Evolutionary conservation across 2,113 vertebrate species (phyloP).

Genomic region (Mirounga angustirostris): DNA sequence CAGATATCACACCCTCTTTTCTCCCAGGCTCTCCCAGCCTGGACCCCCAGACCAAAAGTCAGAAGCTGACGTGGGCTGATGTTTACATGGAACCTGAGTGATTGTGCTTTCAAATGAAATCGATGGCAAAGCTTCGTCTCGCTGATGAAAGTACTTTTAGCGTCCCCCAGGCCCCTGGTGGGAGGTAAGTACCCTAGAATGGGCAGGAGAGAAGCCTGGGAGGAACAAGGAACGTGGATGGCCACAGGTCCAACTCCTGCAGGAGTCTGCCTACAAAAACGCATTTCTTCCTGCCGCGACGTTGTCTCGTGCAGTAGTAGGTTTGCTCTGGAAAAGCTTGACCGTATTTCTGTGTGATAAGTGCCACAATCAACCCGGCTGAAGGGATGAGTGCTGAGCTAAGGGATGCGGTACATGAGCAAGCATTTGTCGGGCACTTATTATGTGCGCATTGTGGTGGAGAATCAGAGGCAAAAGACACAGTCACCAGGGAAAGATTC

Average conservation of each 20-base stretch:
- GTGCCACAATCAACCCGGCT: rapidly evolving
- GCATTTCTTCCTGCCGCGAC: not conserved
- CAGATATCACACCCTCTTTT: not conserved
- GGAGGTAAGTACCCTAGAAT: not conserved
- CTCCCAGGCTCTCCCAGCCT: not conserved
- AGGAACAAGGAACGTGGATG: not conserved
- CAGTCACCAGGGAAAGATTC: not conserved
- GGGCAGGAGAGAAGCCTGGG: not conserved
- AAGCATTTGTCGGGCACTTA: not conserved
- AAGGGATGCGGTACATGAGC: not conserved
- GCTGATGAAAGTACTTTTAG: not conserved
- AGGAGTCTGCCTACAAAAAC: not conserved
- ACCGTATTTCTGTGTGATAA: not conserved
- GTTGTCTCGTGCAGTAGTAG: rapidly evolving
- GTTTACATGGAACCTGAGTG: not conserved
- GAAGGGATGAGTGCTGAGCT: not conserved
- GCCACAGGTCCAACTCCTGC: not conserved
- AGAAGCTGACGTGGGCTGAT: not conserved
- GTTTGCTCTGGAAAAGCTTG: not conserved
- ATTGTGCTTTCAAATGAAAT: not conserved
- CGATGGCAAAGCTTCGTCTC: not conserved
- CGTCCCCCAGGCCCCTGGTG: not conserved
- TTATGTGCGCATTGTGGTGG: rapidly evolving
- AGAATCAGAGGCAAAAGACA: not conserved
- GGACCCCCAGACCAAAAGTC: not conserved